A percentile compares a stretch with the other conserved stretches of the same genome.
Evolutionary conservation across 2,888 invertebrate species (phyloP).

Genomic region (Rhimphoctona megacephalus): DNA sequence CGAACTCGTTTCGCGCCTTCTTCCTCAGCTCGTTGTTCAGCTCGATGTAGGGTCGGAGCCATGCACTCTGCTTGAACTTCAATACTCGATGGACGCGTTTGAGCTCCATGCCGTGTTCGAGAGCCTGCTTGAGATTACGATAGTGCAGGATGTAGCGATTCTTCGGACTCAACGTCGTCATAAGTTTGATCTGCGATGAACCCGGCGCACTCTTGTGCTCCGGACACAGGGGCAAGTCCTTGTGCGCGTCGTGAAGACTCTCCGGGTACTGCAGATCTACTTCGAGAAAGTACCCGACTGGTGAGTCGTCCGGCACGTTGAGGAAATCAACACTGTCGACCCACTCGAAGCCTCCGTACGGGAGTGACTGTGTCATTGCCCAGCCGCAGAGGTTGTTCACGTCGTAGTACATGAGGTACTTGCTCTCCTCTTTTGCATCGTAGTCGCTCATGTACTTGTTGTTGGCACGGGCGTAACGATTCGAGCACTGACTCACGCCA

Average conservation of each 20-base stretch:
- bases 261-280: conserved; percentile 83
- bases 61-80: conserved; percentile 23
- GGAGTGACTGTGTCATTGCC: conserved; percentile 43
- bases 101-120: background rate
- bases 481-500: background rate
- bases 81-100: conserved; percentile 26
- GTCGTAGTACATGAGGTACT: conserved; percentile 64
- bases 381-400: conserved; percentile 62
- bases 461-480: conserved; percentile 71
- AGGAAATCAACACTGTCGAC: conserved; percentile 37
- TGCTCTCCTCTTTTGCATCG: conserved; percentile 34
- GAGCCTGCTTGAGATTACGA: background rate
- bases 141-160: conserved; percentile 39
- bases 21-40: conserved; percentile 20
- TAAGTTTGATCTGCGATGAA: conserved; percentile 70
- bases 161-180: conserved; percentile 68
- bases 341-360: conserved; percentile 49
- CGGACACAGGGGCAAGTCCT: conserved; percentile 78
- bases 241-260: conserved; percentile 76
- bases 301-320: conserved; percentile 72
- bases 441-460: conserved; percentile 68
- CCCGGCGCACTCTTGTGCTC: conserved; percentile 60
- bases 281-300: conserved; percentile 81
- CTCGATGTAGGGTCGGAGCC: conserved; percentile 38
- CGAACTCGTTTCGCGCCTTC: background rate